Conservation (phyloP, 2,797 vertebrate genomes). For the Poeciliopsis infans region DNA sequence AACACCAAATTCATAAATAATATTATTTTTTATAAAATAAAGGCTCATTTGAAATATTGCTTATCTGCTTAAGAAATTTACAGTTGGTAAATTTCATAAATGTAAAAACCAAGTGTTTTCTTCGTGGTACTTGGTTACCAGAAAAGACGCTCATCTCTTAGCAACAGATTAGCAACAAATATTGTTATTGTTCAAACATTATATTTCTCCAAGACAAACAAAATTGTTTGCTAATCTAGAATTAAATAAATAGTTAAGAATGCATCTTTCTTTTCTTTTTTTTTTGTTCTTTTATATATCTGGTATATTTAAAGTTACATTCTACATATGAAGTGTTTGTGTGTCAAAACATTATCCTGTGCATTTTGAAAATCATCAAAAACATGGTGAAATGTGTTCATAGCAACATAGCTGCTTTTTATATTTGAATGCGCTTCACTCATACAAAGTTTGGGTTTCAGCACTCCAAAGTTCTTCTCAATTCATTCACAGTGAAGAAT, state of each 20-base stretch:
- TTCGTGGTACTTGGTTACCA: no score
- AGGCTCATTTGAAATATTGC: no score
- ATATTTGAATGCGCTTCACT: not conserved
- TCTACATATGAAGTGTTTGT: not conserved
- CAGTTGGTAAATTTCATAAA: no score
- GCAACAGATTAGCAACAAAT: no score
- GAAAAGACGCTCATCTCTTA: no score
- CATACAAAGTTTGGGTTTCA: conserved; percentile 10
- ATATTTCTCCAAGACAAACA: not conserved
- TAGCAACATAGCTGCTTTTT: conserved; percentile 4
- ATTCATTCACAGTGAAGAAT: conserved; percentile 8
- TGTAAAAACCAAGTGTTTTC: no score
- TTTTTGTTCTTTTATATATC: not conserved
- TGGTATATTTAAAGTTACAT: not conserved
- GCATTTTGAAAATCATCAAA: conserved; percentile 7
- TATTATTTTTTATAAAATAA: no score
- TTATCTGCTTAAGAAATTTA: no score
- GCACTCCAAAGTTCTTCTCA: not conserved
- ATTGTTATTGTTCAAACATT: not conserved
- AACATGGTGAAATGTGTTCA: conserved; percentile 6
- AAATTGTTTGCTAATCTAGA: not conserved
- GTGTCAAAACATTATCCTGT: not conserved
- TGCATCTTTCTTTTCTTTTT: not conserved
- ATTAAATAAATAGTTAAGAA: not conserved
- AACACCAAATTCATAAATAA: no score